Conservation (phyloP, 2,888 invertebrate genomes). For the Diarsia rubi region DNA sequence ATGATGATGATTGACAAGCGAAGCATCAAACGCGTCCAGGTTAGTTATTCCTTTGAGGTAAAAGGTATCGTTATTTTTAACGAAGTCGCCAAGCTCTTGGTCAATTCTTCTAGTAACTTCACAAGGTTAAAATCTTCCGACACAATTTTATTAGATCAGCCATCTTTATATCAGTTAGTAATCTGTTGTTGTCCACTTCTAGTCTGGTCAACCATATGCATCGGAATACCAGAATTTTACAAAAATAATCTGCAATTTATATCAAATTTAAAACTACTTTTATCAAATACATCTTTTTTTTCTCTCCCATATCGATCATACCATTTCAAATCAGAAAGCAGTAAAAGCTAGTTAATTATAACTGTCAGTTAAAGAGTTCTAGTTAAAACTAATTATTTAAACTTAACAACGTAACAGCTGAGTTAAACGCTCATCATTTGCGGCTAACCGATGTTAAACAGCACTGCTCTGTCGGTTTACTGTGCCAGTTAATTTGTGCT, state of each 20-base stretch:
- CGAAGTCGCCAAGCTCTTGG: too few relatives aligned
- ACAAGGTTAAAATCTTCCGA: too few relatives aligned
- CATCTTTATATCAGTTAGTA: background rate
- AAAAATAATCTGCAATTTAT: background rate
- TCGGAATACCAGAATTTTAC: background rate
- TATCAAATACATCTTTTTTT: constrained; percentile 3
- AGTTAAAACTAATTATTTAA: constrained; percentile 65
- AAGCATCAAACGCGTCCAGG: too few relatives aligned
- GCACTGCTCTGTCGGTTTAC: constrained; percentile 68
- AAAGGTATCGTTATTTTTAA: too few relatives aligned
- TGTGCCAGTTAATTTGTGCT: constrained; percentile 66
- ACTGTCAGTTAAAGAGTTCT: constrained; percentile 43
- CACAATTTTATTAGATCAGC: too few relatives aligned
- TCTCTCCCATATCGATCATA: constrained; percentile 1
- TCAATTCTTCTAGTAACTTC: too few relatives aligned
- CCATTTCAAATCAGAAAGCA: constrained; percentile 45
- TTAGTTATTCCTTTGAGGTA: too few relatives aligned
- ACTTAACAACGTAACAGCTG: constrained; percentile 66
- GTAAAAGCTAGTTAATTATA: constrained; percentile 41
- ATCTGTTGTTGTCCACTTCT: background rate
- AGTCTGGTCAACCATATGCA: background rate
- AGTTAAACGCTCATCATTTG: constrained; percentile 74
- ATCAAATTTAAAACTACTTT: background rate
- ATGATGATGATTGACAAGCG: too few relatives aligned
- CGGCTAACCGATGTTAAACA: constrained; percentile 75